Evolutionary conservation across 2,888 invertebrate species (phyloP).

Genomic region (Dolichomitus sp.): DNA sequence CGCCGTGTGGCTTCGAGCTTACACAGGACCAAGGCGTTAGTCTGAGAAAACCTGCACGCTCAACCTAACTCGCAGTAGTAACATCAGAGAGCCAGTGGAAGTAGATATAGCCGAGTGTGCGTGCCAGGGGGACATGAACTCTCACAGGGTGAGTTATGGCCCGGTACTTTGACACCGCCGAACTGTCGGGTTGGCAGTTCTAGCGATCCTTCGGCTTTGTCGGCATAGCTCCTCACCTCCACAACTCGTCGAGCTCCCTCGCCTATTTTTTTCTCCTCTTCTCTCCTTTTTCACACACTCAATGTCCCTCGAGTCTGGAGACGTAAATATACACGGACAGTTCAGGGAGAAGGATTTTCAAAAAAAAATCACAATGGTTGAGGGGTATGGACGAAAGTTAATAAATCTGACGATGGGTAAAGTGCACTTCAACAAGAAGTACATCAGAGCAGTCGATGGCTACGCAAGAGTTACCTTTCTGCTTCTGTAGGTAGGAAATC

Average conservation of each 20-base stretch:
- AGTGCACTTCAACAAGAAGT: constrained; percentile 43
- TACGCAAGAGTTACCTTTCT: not conserved
- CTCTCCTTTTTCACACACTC: not conserved
- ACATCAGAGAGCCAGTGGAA: constrained; percentile 20
- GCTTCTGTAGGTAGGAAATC: not conserved
- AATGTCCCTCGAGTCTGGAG: constrained; percentile 16
- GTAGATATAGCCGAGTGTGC: constrained; percentile 72
- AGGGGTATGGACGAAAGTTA: constrained; percentile 39
- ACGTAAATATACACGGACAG: constrained; percentile 13
- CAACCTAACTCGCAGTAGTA: constrained; percentile 24
- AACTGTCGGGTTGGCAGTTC: constrained; percentile 68
- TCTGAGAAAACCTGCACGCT: constrained; percentile 46
- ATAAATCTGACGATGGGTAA: constrained; percentile 60
- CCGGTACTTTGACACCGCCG: constrained; percentile 79
- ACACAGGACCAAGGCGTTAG: constrained; percentile 21
- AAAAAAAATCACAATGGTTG: constrained; percentile 47
- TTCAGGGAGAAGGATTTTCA: constrained; percentile 2
- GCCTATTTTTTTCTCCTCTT: constrained; percentile 5
- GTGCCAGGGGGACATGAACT: constrained; percentile 81
- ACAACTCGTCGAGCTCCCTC: constrained; percentile 32
- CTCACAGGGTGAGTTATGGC: constrained; percentile 79
- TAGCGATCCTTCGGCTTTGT: constrained; percentile 52
- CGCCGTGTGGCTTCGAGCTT: constrained; percentile 20
- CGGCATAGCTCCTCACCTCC: constrained; percentile 36
- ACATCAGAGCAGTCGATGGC: not conserved